A percentile compares a stretch with the other conserved stretches of the same genome.
phyloP scores from a whole-genome alignment of 2,888 invertebrate species.

The Pristionchus arcanus region DNA sequence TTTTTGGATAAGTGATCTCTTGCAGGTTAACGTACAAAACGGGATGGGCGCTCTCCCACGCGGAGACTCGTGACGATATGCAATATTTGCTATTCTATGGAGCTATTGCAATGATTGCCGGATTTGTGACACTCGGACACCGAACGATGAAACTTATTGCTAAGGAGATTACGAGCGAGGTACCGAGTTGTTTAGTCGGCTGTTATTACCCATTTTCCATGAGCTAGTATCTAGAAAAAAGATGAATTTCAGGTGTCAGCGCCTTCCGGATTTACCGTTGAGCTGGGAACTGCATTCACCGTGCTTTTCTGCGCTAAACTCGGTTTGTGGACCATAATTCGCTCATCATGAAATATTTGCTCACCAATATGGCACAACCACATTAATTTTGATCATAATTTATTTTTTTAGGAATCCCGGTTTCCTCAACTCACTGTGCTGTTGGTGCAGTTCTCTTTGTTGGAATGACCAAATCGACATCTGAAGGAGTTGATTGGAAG shows the following conservation, averaged over 20 bases:
- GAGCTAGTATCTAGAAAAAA: background rate
- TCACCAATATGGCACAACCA: too few species aligned
- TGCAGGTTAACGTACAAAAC: constrained; percentile 60
- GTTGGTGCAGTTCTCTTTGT: constrained; percentile 74
- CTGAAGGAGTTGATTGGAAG: constrained; percentile 67
- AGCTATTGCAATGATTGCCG: constrained; percentile 69
- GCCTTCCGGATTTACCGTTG: constrained; percentile 73
- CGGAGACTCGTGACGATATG: constrained; percentile 67
- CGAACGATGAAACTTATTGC: constrained; percentile 70
- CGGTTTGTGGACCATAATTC: constrained; percentile 56
- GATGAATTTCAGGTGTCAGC: constrained; percentile 56
- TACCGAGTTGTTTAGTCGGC: constrained; percentile 52
- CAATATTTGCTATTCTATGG: constrained; percentile 66
- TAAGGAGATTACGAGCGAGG: constrained; percentile 69
- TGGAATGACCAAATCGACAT: constrained; percentile 68
- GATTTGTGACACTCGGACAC: constrained; percentile 70
- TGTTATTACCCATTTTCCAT: background rate
- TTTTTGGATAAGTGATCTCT: background rate
- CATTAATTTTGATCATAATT: background rate
- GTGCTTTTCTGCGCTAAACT: constrained; percentile 73
- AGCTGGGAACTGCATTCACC: constrained; percentile 74
- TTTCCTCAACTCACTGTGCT: constrained; percentile 74
- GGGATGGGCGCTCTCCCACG: constrained; percentile 68
- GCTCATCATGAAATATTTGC: background rate
- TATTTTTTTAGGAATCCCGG: constrained; percentile 60